phyloP scores from a whole-genome alignment of 2,888 invertebrate species.

The Bellardia bayeri region DNA sequence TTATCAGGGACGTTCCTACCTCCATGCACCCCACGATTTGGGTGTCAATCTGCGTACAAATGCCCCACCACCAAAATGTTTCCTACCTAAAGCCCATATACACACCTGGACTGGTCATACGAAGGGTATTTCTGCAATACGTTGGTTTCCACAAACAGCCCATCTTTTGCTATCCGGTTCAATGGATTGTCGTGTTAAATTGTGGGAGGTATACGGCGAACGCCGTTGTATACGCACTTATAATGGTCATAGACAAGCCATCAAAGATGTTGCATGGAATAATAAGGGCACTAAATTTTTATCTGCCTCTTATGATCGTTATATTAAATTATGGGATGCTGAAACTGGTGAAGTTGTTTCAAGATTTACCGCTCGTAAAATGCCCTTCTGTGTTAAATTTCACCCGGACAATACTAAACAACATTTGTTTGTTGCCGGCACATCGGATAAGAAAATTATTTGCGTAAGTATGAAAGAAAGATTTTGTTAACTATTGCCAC shows the following conservation, averaged over 20 bases:
- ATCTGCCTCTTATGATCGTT: constrained; percentile 98
- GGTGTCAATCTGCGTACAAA: constrained; percentile 94
- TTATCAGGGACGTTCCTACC: constrained; percentile 98
- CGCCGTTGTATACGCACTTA: constrained; percentile 97
- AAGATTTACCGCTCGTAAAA: constrained; percentile 97
- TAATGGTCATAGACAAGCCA: constrained; percentile 98
- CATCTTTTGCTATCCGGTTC: constrained; percentile 97
- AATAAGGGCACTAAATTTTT: constrained; percentile 96
- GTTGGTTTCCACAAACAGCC: constrained; percentile 97
- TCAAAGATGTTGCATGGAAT: constrained; percentile 97
- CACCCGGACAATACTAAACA: constrained; percentile 99
- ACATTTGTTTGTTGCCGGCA: constrained; percentile 98
- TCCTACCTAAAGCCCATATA: constrained; percentile 97
- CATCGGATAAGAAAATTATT: constrained; percentile 99
- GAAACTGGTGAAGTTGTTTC: constrained; percentile 95
- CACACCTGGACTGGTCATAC: constrained; percentile 99
- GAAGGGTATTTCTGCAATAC: constrained; percentile 96
- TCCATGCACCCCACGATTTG: constrained; percentile 96
- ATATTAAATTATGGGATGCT: constrained; percentile 99
- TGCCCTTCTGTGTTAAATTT: constrained; percentile 99
- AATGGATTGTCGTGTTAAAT: constrained; percentile 98
- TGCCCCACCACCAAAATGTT: constrained; percentile 96
- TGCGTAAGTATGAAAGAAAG: constrained; percentile 89
- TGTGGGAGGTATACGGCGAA: constrained; percentile 99
- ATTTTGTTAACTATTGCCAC: no score